These are phyloP conservation scores for Mionectes olivaceus DNA, from an alignment of 2,797 vertebrate species.

Conservation along the genomic window DNA sequence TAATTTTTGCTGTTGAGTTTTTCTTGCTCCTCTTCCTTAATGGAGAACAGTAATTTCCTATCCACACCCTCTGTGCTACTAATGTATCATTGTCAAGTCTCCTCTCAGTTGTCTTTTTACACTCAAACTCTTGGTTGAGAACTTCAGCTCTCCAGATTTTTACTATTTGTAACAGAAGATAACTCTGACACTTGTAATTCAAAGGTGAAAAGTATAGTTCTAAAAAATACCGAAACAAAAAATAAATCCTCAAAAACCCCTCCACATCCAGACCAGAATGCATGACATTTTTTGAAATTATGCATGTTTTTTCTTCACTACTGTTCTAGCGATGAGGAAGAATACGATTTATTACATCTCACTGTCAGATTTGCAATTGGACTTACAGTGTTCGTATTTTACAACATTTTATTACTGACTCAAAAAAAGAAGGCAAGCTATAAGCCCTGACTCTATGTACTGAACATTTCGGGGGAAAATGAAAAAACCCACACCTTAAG, in stretches of 20 bases:
- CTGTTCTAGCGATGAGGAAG: background rate
- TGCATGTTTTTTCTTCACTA: background rate
- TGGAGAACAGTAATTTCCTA: background rate
- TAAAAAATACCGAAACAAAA: background rate
- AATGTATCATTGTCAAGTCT: background rate
- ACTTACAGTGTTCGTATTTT: background rate
- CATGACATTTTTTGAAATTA: background rate
- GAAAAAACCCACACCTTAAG: fast-evolving
- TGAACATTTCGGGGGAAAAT: background rate
- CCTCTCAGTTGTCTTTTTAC: background rate
- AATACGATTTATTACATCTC: background rate
- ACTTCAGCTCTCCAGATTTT: background rate
- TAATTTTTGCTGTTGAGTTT: background rate
- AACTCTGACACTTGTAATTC: background rate
- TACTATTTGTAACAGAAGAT: background rate
- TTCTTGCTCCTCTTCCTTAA: fast-evolving
- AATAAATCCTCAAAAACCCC: background rate
- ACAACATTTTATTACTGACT: background rate
- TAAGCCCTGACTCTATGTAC: background rate
- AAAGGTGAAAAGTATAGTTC: background rate
- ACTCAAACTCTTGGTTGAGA: background rate
- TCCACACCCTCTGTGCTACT: background rate
- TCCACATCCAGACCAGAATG: background rate
- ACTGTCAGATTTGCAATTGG: background rate
- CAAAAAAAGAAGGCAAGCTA: background rate